phyloP scores from a whole-genome alignment of 2,797 vertebrate genomes.

The Carcharodon carcharias region DNA sequence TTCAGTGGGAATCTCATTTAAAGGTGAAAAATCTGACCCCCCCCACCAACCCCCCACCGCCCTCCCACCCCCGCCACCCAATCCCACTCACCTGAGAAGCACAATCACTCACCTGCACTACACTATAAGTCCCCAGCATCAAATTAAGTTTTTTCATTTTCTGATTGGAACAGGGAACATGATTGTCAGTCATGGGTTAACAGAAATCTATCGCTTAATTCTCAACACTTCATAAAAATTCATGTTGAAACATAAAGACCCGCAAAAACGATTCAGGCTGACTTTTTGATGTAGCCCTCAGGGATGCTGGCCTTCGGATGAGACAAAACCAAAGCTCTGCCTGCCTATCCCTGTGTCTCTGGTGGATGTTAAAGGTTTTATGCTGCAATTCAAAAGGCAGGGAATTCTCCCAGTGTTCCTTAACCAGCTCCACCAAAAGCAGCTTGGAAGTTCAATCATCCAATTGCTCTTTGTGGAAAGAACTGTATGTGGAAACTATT shows the following conservation, averaged over 20 bases:
- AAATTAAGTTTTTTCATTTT: not conserved
- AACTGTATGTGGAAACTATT: not conserved
- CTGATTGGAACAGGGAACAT: not conserved
- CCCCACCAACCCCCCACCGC: too few species aligned
- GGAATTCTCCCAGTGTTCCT: not conserved
- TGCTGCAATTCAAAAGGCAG: not conserved
- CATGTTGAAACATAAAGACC: not conserved
- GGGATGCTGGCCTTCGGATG: not conserved
- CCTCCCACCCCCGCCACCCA: not conserved
- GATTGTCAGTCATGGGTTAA: not conserved
- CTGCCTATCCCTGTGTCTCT: not conserved
- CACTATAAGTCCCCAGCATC: not conserved
- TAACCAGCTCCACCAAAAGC: not conserved
- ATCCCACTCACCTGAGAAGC: not conserved
- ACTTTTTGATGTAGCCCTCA: not conserved
- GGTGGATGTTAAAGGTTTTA: not conserved
- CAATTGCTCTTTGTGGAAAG: not conserved
- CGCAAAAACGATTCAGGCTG: not conserved
- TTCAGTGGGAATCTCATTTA: not conserved
- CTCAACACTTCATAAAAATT: not conserved
- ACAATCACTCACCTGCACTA: not conserved
- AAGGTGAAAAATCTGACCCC: not conserved
- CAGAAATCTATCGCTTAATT: not conserved
- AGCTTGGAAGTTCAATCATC: not conserved
- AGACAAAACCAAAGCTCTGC: not conserved